Conservation (phyloP, 2,797 vertebrate genomes). For the Allobates femoralis region DNA sequence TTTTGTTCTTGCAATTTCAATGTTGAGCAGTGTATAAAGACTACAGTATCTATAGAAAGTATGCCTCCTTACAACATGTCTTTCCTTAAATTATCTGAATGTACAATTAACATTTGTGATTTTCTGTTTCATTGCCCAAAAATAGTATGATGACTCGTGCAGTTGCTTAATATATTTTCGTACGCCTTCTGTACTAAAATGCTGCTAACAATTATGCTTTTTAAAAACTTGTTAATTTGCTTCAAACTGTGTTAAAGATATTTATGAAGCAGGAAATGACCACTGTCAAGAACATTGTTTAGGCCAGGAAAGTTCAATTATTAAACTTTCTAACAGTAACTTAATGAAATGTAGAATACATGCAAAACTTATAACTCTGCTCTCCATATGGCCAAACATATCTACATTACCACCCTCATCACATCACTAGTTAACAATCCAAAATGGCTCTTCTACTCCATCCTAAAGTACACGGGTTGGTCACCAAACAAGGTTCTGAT, state of each 20-base stretch:
- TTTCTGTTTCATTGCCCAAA: not conserved
- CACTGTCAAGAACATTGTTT: slow-evolving; percentile 22
- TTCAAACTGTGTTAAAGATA: slow-evolving; percentile 29
- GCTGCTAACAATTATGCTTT: slow-evolving; percentile 6
- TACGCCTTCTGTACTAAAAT: slow-evolving; percentile 19
- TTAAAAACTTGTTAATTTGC: slow-evolving; percentile 51
- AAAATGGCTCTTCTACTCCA: too few relatives aligned
- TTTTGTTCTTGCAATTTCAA: too few relatives aligned
- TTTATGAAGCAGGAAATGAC: not conserved
- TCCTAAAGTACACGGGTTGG: too few relatives aligned
- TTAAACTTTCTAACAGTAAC: not conserved
- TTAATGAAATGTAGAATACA: slow-evolving; percentile 5
- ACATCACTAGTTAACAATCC: too few relatives aligned
- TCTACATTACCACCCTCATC: too few relatives aligned
- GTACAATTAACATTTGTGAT: not conserved
- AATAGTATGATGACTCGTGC: not conserved
- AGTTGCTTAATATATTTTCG: not conserved
- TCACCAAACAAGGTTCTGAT: too few relatives aligned
- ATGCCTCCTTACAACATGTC: not conserved
- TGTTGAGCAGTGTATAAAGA: not conserved
- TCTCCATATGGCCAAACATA: too few relatives aligned
- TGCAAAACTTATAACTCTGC: too few relatives aligned
- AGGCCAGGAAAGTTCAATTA: not conserved
- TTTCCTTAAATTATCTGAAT: not conserved
- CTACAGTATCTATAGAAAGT: not conserved